These are phyloP conservation scores for Cantharis rufa DNA, from an alignment of 2,888 invertebrate genomes.

Conservation along the genomic window DNA sequence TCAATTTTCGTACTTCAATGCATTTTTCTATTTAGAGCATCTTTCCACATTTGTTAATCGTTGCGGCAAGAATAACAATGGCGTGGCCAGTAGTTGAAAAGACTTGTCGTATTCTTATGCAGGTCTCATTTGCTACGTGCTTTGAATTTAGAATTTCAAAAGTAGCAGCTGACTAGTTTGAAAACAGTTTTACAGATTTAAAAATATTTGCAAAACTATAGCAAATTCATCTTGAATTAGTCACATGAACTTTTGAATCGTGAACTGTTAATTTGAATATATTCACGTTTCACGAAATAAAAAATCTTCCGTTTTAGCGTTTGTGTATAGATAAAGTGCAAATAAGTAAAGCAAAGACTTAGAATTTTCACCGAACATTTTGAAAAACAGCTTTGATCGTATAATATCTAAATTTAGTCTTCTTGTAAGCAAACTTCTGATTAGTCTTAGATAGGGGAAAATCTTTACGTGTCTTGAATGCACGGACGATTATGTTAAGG, in stretches of 20 bases:
- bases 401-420: constrained; percentile 41
- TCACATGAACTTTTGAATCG: background rate
- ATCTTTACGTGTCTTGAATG: constrained; percentile 40
- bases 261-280: background rate
- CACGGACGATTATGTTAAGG: constrained; percentile 10
- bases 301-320: background rate
- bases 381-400: constrained; percentile 34
- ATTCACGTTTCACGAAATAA: background rate
- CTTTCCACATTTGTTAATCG: constrained; percentile 16
- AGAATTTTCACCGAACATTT: constrained; percentile 32
- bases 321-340: constrained; percentile 6
- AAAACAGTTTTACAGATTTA: constrained; percentile 15
- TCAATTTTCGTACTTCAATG: background rate
- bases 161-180: constrained; percentile 21
- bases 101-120: constrained; percentile 13
- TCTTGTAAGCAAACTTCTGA: constrained; percentile 37
- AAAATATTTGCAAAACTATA: constrained; percentile 15
- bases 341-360: constrained; percentile 22
- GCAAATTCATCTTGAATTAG: background rate
- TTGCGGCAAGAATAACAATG: constrained; percentile 15
- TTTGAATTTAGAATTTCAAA: constrained; percentile 7
- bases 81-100: constrained; percentile 6
- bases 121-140: constrained; percentile 19
- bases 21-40: constrained; percentile 4
- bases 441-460: constrained; percentile 38